Evolutionary conservation across 2,797 vertebrate species (phyloP).

Genomic region (Anguilla marmorata): DNA sequence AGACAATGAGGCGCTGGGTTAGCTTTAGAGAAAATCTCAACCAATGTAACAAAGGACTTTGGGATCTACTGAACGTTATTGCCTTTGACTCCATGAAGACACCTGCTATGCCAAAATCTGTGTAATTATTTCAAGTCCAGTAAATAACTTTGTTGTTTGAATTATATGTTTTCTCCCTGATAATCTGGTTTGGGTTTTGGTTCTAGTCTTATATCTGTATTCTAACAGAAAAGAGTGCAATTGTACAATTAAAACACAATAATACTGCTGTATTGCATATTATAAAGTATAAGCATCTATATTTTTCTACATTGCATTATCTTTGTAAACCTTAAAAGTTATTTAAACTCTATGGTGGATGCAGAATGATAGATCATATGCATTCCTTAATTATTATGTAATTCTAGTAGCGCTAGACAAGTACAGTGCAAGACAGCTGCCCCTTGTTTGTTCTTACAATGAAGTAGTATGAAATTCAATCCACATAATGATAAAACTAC

Average conservation of each 20-base stretch:
- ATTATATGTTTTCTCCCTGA: not conserved
- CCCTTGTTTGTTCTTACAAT: not conserved
- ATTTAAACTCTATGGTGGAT: not conserved
- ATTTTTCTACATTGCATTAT: not conserved
- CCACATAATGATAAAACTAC: not conserved
- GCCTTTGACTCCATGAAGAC: not conserved
- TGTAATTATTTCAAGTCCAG: not conserved
- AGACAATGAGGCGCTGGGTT: not conserved
- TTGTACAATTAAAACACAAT: not conserved
- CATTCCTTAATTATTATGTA: not conserved
- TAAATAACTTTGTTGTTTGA: not conserved
- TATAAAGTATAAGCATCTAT: not conserved
- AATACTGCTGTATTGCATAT: not conserved
- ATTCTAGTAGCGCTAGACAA: not conserved
- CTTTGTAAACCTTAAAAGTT: not conserved
- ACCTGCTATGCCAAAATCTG: not conserved
- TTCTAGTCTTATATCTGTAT: not conserved
- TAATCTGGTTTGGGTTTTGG: not conserved
- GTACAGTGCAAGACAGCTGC: not conserved
- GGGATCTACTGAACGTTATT: not conserved
- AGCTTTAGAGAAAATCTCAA: not conserved
- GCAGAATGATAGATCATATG: not conserved
- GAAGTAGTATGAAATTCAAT: not conserved
- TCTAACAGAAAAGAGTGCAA: not conserved
- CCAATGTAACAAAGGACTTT: not conserved